These are phyloP conservation scores for Pachycephala philippinensis DNA, from an alignment of 2,113 vertebrate species.

Conservation along the genomic window DNA sequence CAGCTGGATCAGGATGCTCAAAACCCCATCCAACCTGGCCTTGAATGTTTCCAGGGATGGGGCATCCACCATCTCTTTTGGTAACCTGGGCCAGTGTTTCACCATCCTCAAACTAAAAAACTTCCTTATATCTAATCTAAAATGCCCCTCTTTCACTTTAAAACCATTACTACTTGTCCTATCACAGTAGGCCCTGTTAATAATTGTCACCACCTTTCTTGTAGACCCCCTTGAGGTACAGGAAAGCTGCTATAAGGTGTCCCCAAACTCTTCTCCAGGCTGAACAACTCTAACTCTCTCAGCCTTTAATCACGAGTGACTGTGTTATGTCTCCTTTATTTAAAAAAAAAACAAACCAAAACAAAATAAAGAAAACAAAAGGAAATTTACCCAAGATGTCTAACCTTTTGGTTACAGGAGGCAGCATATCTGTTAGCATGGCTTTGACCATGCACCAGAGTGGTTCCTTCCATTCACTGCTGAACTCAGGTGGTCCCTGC, in stretches of 20 bases:
- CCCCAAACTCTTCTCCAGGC: neutral
- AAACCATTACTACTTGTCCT: neutral
- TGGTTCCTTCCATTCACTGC: neutral
- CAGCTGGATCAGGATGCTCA: neutral
- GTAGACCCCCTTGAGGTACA: too few relatives aligned
- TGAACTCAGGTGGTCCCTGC: neutral
- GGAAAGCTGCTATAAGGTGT: neutral
- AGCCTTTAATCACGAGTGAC: neutral
- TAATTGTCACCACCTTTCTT: neutral
- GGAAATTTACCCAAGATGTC: neutral
- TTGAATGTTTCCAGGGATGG: neutral
- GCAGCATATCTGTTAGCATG: neutral
- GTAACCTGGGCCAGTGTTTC: neutral
- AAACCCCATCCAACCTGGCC: neutral
- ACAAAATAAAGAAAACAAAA: neutral
- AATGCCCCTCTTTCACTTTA: neutral
- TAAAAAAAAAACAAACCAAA: neutral
- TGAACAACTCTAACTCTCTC: neutral
- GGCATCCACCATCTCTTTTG: neutral
- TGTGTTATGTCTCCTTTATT: neutral
- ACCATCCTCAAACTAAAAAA: neutral
- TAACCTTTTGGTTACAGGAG: neutral
- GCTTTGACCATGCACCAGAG: neutral
- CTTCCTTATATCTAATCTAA: neutral
- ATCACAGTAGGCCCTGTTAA: neutral